Evolutionary conservation across 2,113 vertebrate species (phyloP).

Genomic region (Chelonoidis abingdonii): DNA sequence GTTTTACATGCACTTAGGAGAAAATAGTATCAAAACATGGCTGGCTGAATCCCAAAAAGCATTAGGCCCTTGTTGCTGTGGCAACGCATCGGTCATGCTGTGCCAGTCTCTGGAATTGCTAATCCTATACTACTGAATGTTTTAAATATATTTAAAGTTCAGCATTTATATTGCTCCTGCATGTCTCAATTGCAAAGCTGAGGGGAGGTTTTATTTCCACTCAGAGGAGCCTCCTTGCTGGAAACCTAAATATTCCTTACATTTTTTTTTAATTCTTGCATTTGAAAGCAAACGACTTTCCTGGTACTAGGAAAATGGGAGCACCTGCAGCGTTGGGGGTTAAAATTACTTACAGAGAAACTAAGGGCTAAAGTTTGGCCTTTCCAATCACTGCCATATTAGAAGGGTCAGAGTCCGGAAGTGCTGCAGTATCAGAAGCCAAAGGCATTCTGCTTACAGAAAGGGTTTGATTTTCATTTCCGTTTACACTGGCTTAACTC

Average conservation of each 20-base stretch:
- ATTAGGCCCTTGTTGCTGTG: constrained; percentile 50
- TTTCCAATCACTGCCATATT: background rate
- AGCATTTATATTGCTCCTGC: background rate
- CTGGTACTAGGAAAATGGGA: background rate
- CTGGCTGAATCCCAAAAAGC: constrained; percentile 35
- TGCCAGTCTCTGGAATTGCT: background rate
- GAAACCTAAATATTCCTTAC: background rate
- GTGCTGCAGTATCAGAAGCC: background rate
- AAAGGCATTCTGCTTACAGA: background rate
- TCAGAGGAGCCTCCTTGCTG: background rate
- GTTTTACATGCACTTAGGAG: constrained; percentile 65
- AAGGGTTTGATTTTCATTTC: background rate
- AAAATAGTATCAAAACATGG: constrained; percentile 64
- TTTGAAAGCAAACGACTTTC: background rate
- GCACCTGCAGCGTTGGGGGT: background rate
- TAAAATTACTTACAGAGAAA: background rate
- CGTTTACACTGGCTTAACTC: background rate
- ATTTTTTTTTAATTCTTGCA: background rate
- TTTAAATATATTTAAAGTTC: constrained; percentile 11
- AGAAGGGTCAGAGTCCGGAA: background rate
- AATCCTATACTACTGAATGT: constrained; percentile 3
- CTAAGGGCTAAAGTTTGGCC: background rate
- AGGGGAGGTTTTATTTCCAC: background rate
- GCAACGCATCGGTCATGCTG: constrained; percentile 47
- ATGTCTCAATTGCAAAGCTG: background rate